These are phyloP conservation scores for Drosophila pectinifera DNA, from an alignment of 1,140 invertebrate species.

Conservation along the genomic window DNA sequence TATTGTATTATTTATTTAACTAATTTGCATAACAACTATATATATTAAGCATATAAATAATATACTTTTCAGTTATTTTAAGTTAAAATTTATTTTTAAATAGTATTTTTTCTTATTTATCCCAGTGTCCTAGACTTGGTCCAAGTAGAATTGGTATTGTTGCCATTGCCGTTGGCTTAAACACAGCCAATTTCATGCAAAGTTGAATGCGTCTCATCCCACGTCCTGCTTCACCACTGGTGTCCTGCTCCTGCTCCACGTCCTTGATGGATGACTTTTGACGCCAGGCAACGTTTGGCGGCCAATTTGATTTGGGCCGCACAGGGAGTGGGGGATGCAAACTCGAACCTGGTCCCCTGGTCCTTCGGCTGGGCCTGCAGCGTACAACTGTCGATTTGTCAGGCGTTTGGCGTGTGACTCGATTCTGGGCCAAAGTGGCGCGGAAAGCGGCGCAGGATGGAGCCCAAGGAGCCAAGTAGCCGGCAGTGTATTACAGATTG, in stretches of 20 bases:
- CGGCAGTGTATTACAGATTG: conserved; percentile 47
- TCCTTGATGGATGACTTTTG: conserved; percentile 80
- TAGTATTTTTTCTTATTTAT: neutral
- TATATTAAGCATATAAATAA: no score
- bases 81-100: neutral
- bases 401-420: conserved; percentile 39
- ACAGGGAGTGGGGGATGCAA: conserved; percentile 11
- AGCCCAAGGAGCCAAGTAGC: conserved; percentile 24
- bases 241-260: conserved; percentile 26
- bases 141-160: conserved; percentile 17
- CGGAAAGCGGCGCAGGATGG: conserved; percentile 6
- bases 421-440: neutral
- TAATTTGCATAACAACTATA: no score
- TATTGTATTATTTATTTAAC: no score
- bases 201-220: conserved; percentile 62
- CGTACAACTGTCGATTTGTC: conserved; percentile 61
- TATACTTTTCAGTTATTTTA: no score
- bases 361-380: conserved; percentile 48
- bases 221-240: conserved; percentile 22
- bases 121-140: conserved; percentile 13
- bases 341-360: neutral
- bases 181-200: conserved; percentile 80
- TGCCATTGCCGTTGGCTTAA: conserved; percentile 43
- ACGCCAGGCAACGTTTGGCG: conserved; percentile 67
- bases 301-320: conserved; percentile 74